Evolutionary conservation across 2,113 vertebrate genomes (phyloP).

Genomic region (Silurus glanis): DNA sequence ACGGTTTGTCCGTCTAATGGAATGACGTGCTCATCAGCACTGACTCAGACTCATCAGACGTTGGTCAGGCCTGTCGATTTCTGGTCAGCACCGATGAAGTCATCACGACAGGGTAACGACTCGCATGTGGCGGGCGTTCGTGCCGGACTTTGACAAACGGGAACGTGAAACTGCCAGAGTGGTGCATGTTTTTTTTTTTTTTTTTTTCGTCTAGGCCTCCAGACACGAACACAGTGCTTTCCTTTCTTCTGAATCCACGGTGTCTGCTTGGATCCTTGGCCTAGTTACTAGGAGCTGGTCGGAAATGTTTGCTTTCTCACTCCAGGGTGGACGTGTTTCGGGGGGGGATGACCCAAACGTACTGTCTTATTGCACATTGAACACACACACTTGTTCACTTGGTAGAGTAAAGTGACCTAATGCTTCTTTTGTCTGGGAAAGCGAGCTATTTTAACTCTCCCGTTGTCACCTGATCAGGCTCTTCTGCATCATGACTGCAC

Average conservation of each 20-base stretch:
- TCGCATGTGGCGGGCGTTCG: conserved; percentile 28
- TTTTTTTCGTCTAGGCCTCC: neutral
- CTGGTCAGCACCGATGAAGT: conserved; percentile 36
- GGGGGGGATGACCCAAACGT: too few relatives aligned
- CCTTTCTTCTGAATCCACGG: neutral
- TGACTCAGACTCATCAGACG: conserved; percentile 41
- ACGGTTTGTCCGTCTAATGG: neutral
- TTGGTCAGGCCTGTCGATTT: conserved; percentile 34
- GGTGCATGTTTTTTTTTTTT: neutral
- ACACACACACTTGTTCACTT: neutral
- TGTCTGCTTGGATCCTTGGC: neutral
- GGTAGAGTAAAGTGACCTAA: neutral
- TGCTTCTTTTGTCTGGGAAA: conserved; percentile 12
- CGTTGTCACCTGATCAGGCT: conserved; percentile 17
- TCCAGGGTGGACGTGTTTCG: neutral
- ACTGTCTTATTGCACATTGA: neutral
- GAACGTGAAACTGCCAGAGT: conserved; percentile 39
- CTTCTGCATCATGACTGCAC: conserved; percentile 11
- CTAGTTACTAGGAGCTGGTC: neutral
- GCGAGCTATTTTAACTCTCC: conserved; percentile 15
- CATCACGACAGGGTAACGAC: conserved; percentile 16
- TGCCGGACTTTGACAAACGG: conserved; percentile 27
- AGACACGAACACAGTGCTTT: conserved; percentile 4
- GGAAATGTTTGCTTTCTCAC: neutral
- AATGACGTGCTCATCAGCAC: conserved; percentile 34